Percentiles rank a stretch among this genome's conserved stretches.
Conservation (phyloP, 2,113 vertebrate species). For the Pleuronectes platessa region DNA sequence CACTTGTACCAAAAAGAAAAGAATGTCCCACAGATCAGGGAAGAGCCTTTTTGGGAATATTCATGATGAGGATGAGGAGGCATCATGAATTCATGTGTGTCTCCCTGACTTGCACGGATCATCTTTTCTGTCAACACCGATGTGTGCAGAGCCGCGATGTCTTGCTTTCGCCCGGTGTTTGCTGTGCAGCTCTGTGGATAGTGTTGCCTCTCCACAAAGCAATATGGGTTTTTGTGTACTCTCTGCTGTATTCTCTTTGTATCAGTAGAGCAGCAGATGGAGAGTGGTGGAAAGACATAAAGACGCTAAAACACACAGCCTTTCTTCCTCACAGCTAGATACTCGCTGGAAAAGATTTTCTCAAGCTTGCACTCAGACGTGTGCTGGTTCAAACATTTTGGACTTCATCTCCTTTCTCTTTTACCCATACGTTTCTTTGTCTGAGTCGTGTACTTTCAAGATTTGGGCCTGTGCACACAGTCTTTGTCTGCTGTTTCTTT, state of each 20-base stretch:
- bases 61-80: conserved; percentile 89
- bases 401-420: conserved; percentile 55
- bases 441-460: conserved; percentile 50
- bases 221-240: conserved; percentile 73
- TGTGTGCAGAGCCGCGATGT: conserved; percentile 71
- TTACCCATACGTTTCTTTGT: conserved; percentile 53
- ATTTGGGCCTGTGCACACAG: conserved; percentile 35
- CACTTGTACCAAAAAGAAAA: conserved; percentile 74
- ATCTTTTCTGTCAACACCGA: conserved; percentile 89
- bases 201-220: conserved; percentile 77
- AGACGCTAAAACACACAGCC: conserved; percentile 78
- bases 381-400: conserved; percentile 66
- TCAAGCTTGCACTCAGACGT: conserved; percentile 75
- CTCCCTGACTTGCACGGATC: conserved; percentile 78
- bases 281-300: conserved; percentile 65
- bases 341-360: conserved; percentile 68
- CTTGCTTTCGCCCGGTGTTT: conserved; percentile 63
- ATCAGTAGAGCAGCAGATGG: conserved; percentile 68
- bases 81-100: conserved; percentile 86
- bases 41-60: conserved; percentile 91
- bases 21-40: conserved; percentile 83
- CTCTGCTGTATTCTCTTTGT: conserved; percentile 76
- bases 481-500: conserved; percentile 52
- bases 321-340: conserved; percentile 78
- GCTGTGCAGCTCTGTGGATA: conserved; percentile 68